Evolutionary conservation across 1,140 invertebrate genomes (phyloP), one percentile per base, ranked within the genome.

Genomic region (Heliconius congener): DNA sequence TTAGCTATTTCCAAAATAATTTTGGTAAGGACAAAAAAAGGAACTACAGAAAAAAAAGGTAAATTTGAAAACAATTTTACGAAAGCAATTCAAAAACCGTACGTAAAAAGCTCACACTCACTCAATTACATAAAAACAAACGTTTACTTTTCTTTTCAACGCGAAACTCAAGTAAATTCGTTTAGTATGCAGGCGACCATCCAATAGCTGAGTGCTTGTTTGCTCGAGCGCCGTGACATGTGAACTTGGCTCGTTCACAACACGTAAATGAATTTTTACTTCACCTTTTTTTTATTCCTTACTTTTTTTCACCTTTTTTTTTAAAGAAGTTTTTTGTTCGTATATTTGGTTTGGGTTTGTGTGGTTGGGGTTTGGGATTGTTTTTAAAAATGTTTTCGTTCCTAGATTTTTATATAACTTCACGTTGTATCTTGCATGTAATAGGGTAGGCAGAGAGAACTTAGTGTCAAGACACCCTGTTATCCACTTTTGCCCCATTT

Each of bases 141-240:
- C 60, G 4, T 66, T 66, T 30, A 16, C 60, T 1, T 66, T 30
- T 66, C 23, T 66, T 66, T 66, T 30, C 23, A 66, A 6, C 23
- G 60, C 30, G 11, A 66, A 66, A 66, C 60, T 66, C 60, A 16
- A 66, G 60, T 66, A 30, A 66, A 30, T 66, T 27, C 60, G 27
- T 42, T 77, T 70, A 71, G 80, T 81, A 81, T 81, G 66, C 80
- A 75, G 66, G 50, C 71, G 73, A 81, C 42, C 74, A 60, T 78
- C 50, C 70, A 42, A 71, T 71, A 57, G 8, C 34, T 66, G 78
- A 81, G 77, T 72, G 60, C 34, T 11, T 66, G 60, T 66, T 66
- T 66, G 60, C 60, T 66, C 60, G 27, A 66, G 60, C 60, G 60
- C 39, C 74, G 60, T 66, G 74, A 81, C 74, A 77, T 81, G 73